Conservation (phyloP, 2,797 vertebrate species). For the Tolypeutes matacus region DNA sequence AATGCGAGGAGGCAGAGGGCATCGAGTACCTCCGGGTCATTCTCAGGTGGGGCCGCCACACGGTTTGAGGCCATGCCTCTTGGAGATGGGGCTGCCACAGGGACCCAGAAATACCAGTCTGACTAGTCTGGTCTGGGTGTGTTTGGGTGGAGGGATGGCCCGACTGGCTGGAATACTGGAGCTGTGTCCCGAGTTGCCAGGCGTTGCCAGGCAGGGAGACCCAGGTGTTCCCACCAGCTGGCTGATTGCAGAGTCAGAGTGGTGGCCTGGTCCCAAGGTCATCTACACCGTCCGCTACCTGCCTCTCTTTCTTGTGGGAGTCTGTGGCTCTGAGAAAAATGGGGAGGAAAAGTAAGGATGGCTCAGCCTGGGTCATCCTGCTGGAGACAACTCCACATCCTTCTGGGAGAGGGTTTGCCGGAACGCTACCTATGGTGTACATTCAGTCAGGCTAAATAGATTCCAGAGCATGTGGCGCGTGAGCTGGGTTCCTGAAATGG, state of each 20-base stretch:
- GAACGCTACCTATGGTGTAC: neutral
- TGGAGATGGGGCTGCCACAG: neutral
- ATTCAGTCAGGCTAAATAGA: neutral
- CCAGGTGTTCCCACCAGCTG: neutral
- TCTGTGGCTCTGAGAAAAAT: neutral
- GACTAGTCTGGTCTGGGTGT: constrained; percentile 39
- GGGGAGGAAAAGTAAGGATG: neutral
- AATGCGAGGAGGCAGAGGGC: constrained; percentile 95
- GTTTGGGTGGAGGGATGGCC: no score
- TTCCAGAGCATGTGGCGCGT: neutral
- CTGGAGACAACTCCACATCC: neutral
- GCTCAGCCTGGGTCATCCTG: neutral
- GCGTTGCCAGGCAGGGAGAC: neutral
- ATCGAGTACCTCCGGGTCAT: constrained; percentile 97
- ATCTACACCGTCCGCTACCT: neutral
- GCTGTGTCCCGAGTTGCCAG: neutral
- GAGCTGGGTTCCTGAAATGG: no score
- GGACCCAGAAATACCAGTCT: constrained; percentile 59
- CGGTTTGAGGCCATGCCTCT: neutral
- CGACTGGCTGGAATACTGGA: neutral
- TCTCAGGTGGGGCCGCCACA: constrained; percentile 92
- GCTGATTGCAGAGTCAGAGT: neutral
- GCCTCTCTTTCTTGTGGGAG: neutral
- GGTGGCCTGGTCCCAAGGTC: constrained; percentile 26
- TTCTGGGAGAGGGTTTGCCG: neutral